phyloP scores from a whole-genome alignment of 2,888 invertebrate genomes.

The Aproaerema taeniolella region DNA sequence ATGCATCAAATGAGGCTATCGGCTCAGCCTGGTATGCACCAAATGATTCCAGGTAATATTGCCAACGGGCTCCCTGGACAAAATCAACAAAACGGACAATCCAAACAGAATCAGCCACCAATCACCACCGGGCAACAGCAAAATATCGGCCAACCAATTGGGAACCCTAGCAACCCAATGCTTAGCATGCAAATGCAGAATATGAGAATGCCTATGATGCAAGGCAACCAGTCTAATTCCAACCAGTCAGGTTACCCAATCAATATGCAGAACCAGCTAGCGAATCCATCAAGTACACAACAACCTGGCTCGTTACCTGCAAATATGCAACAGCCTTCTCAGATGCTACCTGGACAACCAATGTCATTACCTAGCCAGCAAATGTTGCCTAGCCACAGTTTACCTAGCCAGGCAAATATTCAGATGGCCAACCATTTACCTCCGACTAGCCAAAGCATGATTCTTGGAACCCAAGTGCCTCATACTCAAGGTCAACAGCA shows the following conservation, averaged over 20 bases:
- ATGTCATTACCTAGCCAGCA: slow-evolving; percentile 41
- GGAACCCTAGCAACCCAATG: slow-evolving; percentile 51
- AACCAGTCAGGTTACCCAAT: slow-evolving; percentile 46
- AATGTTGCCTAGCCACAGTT: slow-evolving; percentile 31
- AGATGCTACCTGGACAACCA: slow-evolving; percentile 36
- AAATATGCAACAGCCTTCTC: slow-evolving; percentile 29
- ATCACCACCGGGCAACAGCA: slow-evolving; percentile 46
- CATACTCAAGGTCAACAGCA: slow-evolving; percentile 22
- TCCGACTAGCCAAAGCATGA: slow-evolving; percentile 31
- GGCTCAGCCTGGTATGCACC: too few species aligned
- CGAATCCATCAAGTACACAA: slow-evolving; percentile 43
- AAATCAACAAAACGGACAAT: slow-evolving; percentile 46
- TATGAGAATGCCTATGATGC: slow-evolving; percentile 61
- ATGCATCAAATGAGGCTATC: slow-evolving; percentile 66
- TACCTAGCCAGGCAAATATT: slow-evolving; percentile 34
- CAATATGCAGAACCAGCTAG: slow-evolving; percentile 46
- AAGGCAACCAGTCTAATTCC: slow-evolving; percentile 41
- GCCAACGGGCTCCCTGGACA: slow-evolving; percentile 41
- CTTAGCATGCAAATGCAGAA: slow-evolving; percentile 59
- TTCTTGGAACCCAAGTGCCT: slow-evolving; percentile 34
- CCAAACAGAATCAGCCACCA: slow-evolving; percentile 40
- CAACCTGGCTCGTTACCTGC: slow-evolving; percentile 37
- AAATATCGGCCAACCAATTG: slow-evolving; percentile 40
- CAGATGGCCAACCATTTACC: slow-evolving; percentile 38
- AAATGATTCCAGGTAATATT: slow-evolving; percentile 43